Evolutionary conservation across 2,888 invertebrate genomes (phyloP).

Genomic region (Eledone cirrhosa): DNA sequence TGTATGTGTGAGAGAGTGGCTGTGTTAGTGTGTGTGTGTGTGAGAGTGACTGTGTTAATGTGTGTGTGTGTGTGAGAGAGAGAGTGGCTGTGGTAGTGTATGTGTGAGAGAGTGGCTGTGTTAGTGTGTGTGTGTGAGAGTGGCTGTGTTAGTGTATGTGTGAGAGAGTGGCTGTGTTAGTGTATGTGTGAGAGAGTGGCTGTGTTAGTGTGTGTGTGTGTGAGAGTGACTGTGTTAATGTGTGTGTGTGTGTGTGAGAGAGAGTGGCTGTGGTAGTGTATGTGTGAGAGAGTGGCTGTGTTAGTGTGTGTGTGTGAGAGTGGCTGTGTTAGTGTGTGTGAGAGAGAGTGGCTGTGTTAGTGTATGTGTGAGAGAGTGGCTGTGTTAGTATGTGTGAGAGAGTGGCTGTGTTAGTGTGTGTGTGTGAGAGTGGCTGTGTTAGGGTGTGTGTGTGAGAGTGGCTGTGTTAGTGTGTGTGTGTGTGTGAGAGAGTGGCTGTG

Average conservation of each 20-base stretch:
- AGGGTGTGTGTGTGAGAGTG: not conserved
- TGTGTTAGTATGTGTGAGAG: not conserved
- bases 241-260: not conserved
- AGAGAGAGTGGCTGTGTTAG: too few species aligned
- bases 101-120: too few species aligned
- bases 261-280: not conserved
- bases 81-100: too few species aligned
- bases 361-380: not conserved
- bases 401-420: not conserved
- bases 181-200: too few species aligned
- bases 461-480: not conserved
- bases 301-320: not conserved
- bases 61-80: not conserved
- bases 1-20: not conserved
- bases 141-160: not conserved
- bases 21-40: not conserved
- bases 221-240: not conserved
- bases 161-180: too few species aligned
- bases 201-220: too few species aligned
- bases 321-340: not conserved
- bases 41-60: not conserved
- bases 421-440: not conserved
- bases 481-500: not conserved
- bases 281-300: not conserved
- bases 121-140: too few species aligned